Percentiles rank a stretch among this genome's conserved stretches.
phyloP scores from a whole-genome alignment of 2,797 vertebrate species.

The Gila robusta region DNA sequence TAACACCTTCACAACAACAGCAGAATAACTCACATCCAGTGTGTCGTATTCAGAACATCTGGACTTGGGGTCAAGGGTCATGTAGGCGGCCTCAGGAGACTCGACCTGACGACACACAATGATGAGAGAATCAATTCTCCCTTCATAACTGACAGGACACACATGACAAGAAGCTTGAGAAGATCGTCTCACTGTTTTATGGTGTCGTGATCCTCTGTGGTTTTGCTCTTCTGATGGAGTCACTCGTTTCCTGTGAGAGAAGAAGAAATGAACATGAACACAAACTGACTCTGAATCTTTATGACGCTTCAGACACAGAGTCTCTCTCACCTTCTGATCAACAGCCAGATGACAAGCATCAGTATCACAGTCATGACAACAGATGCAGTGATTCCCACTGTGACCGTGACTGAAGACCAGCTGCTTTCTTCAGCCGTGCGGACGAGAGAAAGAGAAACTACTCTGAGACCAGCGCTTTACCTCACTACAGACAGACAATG shows the following conservation, averaged over 20 bases:
- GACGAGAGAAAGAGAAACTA: not conserved
- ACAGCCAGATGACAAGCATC: not conserved
- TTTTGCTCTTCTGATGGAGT: slow-evolving; percentile 5
- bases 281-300: slow-evolving; percentile 1
- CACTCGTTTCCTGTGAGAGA: not conserved
- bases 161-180: not conserved
- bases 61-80: slow-evolving; percentile 28
- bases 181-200: not conserved
- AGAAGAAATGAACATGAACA: not conserved
- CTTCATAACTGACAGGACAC: not conserved
- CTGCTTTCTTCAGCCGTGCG: not conserved
- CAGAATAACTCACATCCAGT: slow-evolving; percentile 31
- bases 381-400: not conserved
- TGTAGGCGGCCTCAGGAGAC: slow-evolving; percentile 12
- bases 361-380: slow-evolving; percentile 5
- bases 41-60: slow-evolving; percentile 30
- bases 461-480: not conserved
- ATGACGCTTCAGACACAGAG: not conserved
- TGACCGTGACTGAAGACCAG: not conserved
- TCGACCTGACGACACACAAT: slow-evolving; percentile 3
- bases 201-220: not conserved
- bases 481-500: not conserved
- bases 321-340: slow-evolving; percentile 25
- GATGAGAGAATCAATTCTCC: not conserved
- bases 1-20: not conserved